These are phyloP conservation scores for Nymphalis io DNA, from an alignment of 1,140 invertebrate genomes.

Conservation along the genomic window DNA sequence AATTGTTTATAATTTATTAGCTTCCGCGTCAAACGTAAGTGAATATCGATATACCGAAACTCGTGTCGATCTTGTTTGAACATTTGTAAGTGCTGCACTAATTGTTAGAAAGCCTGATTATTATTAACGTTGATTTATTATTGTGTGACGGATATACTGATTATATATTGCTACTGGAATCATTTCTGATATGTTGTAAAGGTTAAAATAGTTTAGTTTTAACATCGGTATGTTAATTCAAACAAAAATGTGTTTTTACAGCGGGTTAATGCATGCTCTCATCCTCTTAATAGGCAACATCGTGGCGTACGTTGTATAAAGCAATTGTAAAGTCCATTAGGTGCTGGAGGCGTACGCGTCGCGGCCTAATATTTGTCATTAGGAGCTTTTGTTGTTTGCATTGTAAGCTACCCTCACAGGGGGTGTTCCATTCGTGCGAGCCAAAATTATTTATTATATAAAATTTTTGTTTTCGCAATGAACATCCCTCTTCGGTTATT, in stretches of 20 bases:
- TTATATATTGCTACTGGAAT: background rate
- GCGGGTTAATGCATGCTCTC: conserved; percentile 46
- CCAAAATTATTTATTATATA: conserved; percentile 69
- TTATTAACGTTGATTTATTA: conserved; percentile 23
- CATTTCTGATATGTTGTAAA: background rate
- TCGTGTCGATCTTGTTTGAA: conserved; percentile 50
- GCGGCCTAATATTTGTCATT: conserved; percentile 72
- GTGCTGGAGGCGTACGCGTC: conserved; percentile 52
- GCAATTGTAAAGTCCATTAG: conserved; percentile 74
- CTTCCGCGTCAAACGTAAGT: conserved; percentile 53
- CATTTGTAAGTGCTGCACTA: conserved; percentile 49
- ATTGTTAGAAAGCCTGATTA: conserved; percentile 41
- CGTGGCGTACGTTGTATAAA: conserved; percentile 52
- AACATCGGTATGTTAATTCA: background rate
- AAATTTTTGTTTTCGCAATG: conserved; percentile 56
- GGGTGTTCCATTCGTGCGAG: conserved; percentile 50
- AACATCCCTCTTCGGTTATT: conserved; percentile 58
- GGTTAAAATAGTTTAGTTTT: background rate
- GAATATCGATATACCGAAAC: conserved; percentile 47
- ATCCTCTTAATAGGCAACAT: conserved; percentile 53
- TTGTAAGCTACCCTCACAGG: conserved; percentile 56
- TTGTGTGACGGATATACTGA: background rate
- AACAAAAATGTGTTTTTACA: conserved; percentile 29
- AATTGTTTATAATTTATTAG: conserved; percentile 70
- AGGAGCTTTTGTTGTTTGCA: conserved; percentile 65